These are phyloP conservation scores for Chorisops tibialis DNA, from an alignment of 2,888 invertebrate species.

Conservation along the genomic window DNA sequence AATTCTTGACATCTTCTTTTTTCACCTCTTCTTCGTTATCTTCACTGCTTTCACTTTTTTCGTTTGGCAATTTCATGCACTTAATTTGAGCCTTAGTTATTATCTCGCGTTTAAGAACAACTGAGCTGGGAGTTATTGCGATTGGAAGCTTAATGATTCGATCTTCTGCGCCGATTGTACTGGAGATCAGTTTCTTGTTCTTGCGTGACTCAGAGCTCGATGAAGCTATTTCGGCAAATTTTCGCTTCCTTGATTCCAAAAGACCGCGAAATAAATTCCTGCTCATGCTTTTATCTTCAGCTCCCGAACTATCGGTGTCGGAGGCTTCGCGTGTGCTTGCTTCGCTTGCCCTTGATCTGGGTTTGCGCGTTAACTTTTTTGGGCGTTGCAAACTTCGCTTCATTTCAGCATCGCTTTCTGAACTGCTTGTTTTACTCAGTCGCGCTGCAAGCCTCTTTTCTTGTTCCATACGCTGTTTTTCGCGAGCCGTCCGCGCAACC, in stretches of 20 bases:
- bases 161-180: not conserved
- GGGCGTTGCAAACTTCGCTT: constrained; percentile 43
- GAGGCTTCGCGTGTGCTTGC: constrained; percentile 11
- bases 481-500: constrained; percentile 53
- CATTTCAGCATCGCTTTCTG: constrained; percentile 52
- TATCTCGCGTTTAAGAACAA: constrained; percentile 17
- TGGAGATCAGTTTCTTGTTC: not conserved
- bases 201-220: constrained; percentile 7
- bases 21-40: constrained; percentile 8
- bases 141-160: constrained; percentile 9
- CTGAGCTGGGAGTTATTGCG: constrained; percentile 16
- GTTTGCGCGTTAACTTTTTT: constrained; percentile 40
- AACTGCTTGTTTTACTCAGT: constrained; percentile 51
- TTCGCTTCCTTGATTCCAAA: constrained; percentile 25
- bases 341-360: constrained; percentile 27
- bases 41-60: constrained; percentile 24
- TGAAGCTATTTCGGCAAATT: constrained; percentile 17
- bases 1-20: not conserved
- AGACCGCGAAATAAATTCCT: constrained; percentile 23
- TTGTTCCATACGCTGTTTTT: constrained; percentile 46
- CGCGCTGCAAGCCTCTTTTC: constrained; percentile 47
- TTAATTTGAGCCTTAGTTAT: constrained; percentile 30
- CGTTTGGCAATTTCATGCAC: constrained; percentile 23
- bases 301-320: constrained; percentile 25
- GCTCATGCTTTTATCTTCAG: constrained; percentile 21